Evolutionary conservation across 2,888 invertebrate species (phyloP).

Genomic region (Desoria tigrina): DNA sequence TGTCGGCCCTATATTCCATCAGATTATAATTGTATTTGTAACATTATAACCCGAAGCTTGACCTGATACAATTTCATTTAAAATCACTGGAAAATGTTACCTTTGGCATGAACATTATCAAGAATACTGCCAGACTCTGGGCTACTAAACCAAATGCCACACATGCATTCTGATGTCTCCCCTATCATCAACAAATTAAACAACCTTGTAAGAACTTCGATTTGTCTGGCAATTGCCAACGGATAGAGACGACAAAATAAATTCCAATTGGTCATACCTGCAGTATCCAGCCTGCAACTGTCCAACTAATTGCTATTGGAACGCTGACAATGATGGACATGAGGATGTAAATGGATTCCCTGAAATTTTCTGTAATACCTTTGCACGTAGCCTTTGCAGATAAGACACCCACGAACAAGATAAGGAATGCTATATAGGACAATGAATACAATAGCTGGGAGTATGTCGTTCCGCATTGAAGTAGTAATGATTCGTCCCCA

Average conservation of each 20-base stretch:
- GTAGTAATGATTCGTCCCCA: constrained; percentile 37
- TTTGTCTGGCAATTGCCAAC: too few species aligned
- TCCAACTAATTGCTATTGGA: constrained; percentile 83
- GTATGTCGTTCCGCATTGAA: constrained; percentile 45
- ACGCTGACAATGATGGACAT: constrained; percentile 82
- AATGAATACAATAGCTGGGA: constrained; percentile 71
- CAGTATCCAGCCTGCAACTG: constrained; percentile 68
- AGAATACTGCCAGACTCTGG: constrained; percentile 80
- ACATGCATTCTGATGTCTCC: constrained; percentile 81
- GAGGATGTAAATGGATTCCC: constrained; percentile 90
- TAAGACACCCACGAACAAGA: constrained; percentile 79
- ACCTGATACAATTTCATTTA: background rate
- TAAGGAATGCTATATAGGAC: constrained; percentile 78
- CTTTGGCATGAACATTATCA: constrained; percentile 79
- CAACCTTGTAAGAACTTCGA: constrained; percentile 8
- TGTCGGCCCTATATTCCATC: constrained; percentile 70
- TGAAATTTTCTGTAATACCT: constrained; percentile 87
- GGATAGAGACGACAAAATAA: too few species aligned
- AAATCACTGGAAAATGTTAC: constrained; percentile 53
- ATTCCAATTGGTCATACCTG: constrained; percentile 39
- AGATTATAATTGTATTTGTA: constrained; percentile 8
- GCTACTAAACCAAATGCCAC: constrained; percentile 85
- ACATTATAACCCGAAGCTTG: too few species aligned
- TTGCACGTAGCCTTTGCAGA: constrained; percentile 70
- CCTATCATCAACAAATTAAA: constrained; percentile 60